A percentile compares a stretch with the other conserved stretches of the same genome.
Evolutionary conservation across 2,888 invertebrate species (phyloP).

Genomic region (Perizoma flavofasciatum): DNA sequence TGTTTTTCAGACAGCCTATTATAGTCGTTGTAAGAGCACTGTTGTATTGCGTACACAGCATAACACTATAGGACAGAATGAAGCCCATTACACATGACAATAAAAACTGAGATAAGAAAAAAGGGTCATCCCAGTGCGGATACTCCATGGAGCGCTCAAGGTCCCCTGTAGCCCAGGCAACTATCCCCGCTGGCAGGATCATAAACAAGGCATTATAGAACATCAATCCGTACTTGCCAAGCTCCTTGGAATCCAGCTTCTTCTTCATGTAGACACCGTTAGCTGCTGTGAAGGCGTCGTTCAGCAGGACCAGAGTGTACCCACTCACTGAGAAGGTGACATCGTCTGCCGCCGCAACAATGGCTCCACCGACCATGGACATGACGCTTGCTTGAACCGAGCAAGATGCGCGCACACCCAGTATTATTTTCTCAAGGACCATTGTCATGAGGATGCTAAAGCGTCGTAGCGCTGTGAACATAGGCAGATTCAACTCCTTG

Average conservation of each 20-base stretch:
- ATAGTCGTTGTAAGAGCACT: conserved; percentile 99
- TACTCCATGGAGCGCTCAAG: conserved; percentile 86
- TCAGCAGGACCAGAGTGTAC: conserved; percentile 95
- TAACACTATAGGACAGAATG: conserved; percentile 96
- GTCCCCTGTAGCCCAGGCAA: conserved; percentile 91
- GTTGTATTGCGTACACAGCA: conserved; percentile 97
- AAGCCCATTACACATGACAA: conserved; percentile 99
- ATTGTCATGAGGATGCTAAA: conserved; percentile 99
- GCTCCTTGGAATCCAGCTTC: conserved; percentile 96
- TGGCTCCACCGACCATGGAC: conserved; percentile 97
- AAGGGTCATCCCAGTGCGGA: conserved; percentile 88
- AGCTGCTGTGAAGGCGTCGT: conserved; percentile 97
- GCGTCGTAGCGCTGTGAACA: conserved; percentile 98
- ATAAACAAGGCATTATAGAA: conserved; percentile 96
- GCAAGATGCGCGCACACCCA: conserved; percentile 88
- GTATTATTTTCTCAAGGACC: conserved; percentile 94
- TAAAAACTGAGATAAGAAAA: conserved; percentile 92
- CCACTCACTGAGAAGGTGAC: conserved; percentile 96
- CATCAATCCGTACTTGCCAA: conserved; percentile 96
- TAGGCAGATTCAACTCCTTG: conserved; percentile 96
- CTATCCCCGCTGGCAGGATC: conserved; percentile 88
- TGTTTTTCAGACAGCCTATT: conserved; percentile 98
- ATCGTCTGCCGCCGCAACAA: conserved; percentile 97
- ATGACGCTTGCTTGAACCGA: conserved; percentile 96
- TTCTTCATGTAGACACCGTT: conserved; percentile 99